Base-by-base conservation (phyloP, 1,140 invertebrate genomes). In the Diorhabda carinulata region DNA sequence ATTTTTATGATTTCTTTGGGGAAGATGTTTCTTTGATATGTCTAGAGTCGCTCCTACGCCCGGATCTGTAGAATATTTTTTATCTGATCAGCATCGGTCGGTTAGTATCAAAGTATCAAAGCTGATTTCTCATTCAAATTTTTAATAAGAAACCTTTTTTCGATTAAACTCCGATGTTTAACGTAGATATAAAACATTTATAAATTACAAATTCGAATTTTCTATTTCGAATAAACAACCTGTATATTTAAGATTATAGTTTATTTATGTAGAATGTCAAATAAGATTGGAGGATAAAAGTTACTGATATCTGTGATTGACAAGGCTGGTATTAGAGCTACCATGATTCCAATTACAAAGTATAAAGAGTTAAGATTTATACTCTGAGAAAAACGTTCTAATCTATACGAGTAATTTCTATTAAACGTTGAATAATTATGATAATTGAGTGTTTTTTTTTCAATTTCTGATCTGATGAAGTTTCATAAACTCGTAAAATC, bases 291-390 rank as follows among this genome's bases (percentile, higher is more conserved):
- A 61, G 59, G 61, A 61, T 68, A 68, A 68, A 45, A 57, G 25
- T 44, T 72, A 67, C 63, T 73, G 71, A 73, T 73, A 59, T 52
- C 6, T 73, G 57, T 70, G 73, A 74, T 74, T 74, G 73, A 74
- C 73, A 74, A 72, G 66, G 59, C 58, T 57, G 73, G 72, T 73
- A 73, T 64, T 56, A 58, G 43, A 25, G 67, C 67, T 69, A 69
- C 68, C 70, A 73, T 6, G 47, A 70, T 57, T 42, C 58, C 67
- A 70, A 72, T 73, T 73, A 73, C 68, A 73, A 73, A 70, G 66
- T 72, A 67, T 67, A 70, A 69, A 66, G 57, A 52, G 41, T 40
- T 40, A n/a, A 5, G 58, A 47, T 42, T 52, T 52, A 8, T 52
- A 52, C 47, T 52, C 47, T 52, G 47, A n/a, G 47, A 52, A 52